phyloP scores from a whole-genome alignment of 2,113 vertebrate genomes.

The Oenanthe melanoleuca region DNA sequence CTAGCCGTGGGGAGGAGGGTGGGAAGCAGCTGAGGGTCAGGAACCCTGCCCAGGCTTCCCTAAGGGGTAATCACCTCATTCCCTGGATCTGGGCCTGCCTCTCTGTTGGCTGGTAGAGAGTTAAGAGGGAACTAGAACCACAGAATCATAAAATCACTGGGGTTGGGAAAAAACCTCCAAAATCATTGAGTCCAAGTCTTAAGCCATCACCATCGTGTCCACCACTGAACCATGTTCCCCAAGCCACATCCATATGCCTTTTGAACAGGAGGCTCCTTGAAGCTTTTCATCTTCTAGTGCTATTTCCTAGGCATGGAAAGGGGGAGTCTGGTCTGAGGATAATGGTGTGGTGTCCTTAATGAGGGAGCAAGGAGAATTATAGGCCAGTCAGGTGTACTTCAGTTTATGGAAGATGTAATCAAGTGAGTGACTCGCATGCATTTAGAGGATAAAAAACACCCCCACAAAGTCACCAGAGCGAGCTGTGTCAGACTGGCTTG shows the following conservation, averaged over 20 bases:
- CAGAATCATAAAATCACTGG: background rate
- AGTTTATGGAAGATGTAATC: background rate
- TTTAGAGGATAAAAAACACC: background rate
- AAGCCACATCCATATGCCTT: background rate
- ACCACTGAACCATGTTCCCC: background rate
- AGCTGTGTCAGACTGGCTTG: background rate
- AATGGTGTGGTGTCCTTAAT: background rate
- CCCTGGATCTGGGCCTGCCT: background rate
- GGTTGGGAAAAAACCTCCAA: background rate
- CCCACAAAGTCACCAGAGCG: background rate
- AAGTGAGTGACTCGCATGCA: background rate
- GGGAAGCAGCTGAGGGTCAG: rapidly evolving
- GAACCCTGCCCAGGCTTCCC: rapidly evolving
- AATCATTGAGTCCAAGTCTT: background rate
- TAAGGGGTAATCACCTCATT: rapidly evolving
- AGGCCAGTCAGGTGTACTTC: background rate
- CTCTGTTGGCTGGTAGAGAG: background rate
- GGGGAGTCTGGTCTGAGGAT: background rate
- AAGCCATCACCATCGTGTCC: background rate
- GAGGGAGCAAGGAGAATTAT: background rate
- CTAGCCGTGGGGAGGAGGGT: background rate
- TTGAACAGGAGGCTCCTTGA: background rate
- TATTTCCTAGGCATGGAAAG: background rate
- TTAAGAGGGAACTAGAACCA: background rate
- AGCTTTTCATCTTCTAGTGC: background rate